Evolutionary conservation across 2,888 invertebrate species (phyloP).

Genomic region (Malthinus seriepunctatus): DNA sequence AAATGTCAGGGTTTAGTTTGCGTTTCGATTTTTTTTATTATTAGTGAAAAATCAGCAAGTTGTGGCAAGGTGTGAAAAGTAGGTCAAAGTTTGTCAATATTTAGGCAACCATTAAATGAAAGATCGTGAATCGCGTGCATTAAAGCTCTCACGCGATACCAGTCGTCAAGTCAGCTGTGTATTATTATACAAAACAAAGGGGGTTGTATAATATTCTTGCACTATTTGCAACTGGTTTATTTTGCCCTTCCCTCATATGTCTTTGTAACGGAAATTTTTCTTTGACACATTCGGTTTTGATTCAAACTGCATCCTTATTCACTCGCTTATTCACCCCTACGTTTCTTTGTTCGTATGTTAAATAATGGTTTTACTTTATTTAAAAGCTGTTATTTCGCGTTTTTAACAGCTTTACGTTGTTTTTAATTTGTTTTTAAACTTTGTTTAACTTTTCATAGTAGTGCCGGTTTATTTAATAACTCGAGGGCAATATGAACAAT

Average conservation of each 20-base stretch:
- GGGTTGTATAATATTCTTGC: constrained; percentile 24
- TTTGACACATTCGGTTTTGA: constrained; percentile 3
- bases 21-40: constrained; percentile 10
- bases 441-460: no score
- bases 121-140: constrained; percentile 29
- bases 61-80: constrained; percentile 31
- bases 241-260: constrained; percentile 11
- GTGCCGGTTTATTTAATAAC: no score
- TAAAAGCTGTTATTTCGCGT: neutral
- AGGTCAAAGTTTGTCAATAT: constrained; percentile 37
- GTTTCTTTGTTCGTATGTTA: constrained; percentile 7
- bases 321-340: neutral
- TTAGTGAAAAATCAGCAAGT: constrained; percentile 16
- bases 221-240: constrained; percentile 24
- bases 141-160: constrained; percentile 28
- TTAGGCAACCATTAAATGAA: constrained; percentile 33
- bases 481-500: no score
- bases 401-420: no score
- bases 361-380: neutral
- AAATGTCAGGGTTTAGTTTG: constrained; percentile 4
- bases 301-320: constrained; percentile 9
- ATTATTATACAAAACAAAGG: constrained; percentile 26
- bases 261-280: constrained; percentile 24
- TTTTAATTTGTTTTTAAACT: no score
- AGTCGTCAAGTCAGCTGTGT: constrained; percentile 28